A percentile compares a stretch with the other conserved stretches of the same genome.
These are phyloP conservation scores for Cacatua alba DNA, from an alignment of 2,113 vertebrate species.

Conservation along the genomic window DNA sequence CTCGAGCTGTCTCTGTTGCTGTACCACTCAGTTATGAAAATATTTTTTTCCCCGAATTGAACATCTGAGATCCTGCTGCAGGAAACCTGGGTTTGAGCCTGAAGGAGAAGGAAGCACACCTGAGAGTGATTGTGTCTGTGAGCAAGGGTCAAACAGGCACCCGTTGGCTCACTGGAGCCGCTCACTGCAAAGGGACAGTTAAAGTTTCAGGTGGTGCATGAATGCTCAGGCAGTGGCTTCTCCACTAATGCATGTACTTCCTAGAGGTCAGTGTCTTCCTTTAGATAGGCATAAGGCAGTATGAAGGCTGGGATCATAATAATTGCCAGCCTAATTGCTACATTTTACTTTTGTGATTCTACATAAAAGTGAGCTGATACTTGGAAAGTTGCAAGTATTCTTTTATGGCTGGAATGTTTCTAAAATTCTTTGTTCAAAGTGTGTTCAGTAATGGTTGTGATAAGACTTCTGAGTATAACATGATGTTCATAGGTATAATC, in stretches of 20 bases:
- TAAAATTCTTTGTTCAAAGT: background rate
- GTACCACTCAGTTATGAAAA: background rate
- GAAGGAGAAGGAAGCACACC: background rate
- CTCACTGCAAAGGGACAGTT: background rate
- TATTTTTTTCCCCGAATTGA: background rate
- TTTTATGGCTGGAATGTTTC: background rate
- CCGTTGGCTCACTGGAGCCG: background rate
- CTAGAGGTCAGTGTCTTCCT: background rate
- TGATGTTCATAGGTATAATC: background rate
- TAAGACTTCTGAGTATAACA: background rate
- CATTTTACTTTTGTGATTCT: background rate
- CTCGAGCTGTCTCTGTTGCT: background rate
- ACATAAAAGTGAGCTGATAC: background rate
- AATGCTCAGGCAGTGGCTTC: background rate
- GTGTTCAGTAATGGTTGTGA: accelerated
- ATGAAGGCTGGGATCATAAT: background rate
- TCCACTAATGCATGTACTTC: background rate
- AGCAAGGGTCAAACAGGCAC: background rate
- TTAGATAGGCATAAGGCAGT: accelerated
- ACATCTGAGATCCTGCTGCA: background rate
- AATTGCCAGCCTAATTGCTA: background rate
- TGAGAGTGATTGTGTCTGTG: background rate
- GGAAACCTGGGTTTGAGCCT: background rate
- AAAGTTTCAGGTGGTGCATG: background rate
- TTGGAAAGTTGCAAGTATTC: background rate